Conservation (phyloP, 2,113 vertebrate species). For the Bagarius yarrelli region DNA sequence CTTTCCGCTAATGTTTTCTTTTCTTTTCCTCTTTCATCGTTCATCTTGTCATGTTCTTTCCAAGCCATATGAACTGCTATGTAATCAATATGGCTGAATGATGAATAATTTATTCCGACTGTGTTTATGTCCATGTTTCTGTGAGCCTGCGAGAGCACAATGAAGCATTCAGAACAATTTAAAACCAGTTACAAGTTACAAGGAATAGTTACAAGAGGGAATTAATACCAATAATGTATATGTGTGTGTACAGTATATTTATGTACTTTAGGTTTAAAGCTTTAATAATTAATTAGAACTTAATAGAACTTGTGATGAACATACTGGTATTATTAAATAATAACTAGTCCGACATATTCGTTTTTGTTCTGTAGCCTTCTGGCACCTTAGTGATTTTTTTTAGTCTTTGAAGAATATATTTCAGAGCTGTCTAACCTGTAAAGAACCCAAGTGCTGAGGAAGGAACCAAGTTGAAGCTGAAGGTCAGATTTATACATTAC, state of each 20-base stretch:
- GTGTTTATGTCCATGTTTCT: constrained; percentile 20
- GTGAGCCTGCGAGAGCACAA: background rate
- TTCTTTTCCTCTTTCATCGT: constrained; percentile 60
- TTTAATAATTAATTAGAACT: constrained; percentile 63
- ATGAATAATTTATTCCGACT: constrained; percentile 56
- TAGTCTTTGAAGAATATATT: background rate
- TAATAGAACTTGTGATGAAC: constrained; percentile 56
- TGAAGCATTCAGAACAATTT: constrained; percentile 52
- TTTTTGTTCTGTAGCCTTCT: constrained; percentile 12
- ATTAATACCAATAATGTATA: constrained; percentile 43
- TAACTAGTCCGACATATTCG: constrained; percentile 37
- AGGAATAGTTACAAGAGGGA: constrained; percentile 55
- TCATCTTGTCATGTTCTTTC: constrained; percentile 67
- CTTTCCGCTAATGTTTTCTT: constrained; percentile 52
- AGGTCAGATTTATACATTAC: constrained; percentile 21
- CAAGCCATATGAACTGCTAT: constrained; percentile 53
- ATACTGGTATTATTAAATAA: constrained; percentile 61
- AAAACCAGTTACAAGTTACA: constrained; percentile 11
- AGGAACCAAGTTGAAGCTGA: constrained; percentile 8
- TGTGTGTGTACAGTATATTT: background rate
- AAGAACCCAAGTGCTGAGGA: background rate
- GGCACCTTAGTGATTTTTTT: background rate
- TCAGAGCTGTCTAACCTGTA: constrained; percentile 3
- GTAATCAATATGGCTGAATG: constrained; percentile 67
- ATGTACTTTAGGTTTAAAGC: constrained; percentile 30